Conservation (phyloP, 2,113 vertebrate species). For the Riparia riparia region DNA sequence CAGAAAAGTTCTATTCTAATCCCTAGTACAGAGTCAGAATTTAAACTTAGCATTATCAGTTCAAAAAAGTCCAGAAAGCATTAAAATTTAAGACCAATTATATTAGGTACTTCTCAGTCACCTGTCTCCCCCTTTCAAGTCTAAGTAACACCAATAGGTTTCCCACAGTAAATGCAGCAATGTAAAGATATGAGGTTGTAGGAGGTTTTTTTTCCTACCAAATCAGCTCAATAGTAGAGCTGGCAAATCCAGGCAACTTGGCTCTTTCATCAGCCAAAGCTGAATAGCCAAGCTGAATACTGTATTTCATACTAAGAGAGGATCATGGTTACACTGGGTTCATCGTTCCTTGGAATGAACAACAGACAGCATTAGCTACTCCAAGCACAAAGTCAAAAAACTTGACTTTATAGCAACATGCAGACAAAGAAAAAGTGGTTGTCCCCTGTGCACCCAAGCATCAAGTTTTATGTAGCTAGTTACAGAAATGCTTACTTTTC, state of each 20-base stretch:
- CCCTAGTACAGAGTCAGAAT: not conserved
- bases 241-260: not conserved
- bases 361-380: not conserved
- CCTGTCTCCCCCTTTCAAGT: not conserved
- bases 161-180: not conserved
- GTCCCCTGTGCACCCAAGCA: not conserved
- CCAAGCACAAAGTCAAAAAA: not conserved
- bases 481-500: not conserved
- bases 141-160: not conserved
- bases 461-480: not conserved
- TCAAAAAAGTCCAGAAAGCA: not conserved
- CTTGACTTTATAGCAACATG: not conserved
- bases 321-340: not conserved
- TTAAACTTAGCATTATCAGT: not conserved
- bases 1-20: not conserved
- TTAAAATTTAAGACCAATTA: not conserved
- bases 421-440: not conserved
- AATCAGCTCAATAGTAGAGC: not conserved
- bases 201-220: not conserved
- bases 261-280: not conserved
- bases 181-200: not conserved
- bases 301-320: not conserved
- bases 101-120: not conserved
- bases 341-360: not conserved
- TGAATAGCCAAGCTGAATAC: not conserved